Base-by-base conservation (phyloP, 2,113 vertebrate species). In the Anhinga anhinga region DNA sequence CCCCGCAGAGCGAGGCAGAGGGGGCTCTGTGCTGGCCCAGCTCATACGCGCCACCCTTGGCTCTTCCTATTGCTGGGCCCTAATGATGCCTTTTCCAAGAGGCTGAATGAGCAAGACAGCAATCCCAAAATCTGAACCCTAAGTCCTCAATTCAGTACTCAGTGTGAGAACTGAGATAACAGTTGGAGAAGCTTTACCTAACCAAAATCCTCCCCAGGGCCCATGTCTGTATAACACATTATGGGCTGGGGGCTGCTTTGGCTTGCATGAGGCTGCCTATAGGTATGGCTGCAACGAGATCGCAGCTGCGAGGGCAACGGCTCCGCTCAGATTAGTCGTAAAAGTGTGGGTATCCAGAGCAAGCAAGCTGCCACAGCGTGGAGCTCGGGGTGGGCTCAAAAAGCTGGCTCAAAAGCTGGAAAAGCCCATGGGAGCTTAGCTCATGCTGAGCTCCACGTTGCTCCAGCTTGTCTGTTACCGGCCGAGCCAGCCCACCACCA, bases 221-320 rank as follows among this genome's bases (percentile, higher is more conserved):
- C 55, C 1, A 0, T 21, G 56, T 52, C 47, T 58, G 36, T 38
- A 11, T 21, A 44, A 61, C 3, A 5, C 0, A 18, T 20, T 8
- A 22, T 0, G 10, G 67, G 40, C 34, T 29, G 25, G 50, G 49
- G 44, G 36, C 16, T 74, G 34, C 53, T 49, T 40, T n/a, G 36
- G 30, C 67, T 79, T 71, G 32, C 47, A 45, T 0, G 0, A 83
- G 63, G 45, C 21, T 79, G 50, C 19, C n/a, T 12, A 4, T 62
- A 70, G 21, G 38, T 36, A 55, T 1, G 11, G 74, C 59, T 85
- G 42, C 45, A 50, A 44, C 0, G 11, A 27, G 30, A 27, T 9
- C 13, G 29, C 26, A 40, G 65, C 13, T 0, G 0, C 10, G 8
- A 71, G 25, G 47, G 49, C 71, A 61, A 2, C 0, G 0, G 36